Base-by-base conservation (phyloP, 2,888 invertebrate genomes). In the Hydrotaea diabolus region DNA sequence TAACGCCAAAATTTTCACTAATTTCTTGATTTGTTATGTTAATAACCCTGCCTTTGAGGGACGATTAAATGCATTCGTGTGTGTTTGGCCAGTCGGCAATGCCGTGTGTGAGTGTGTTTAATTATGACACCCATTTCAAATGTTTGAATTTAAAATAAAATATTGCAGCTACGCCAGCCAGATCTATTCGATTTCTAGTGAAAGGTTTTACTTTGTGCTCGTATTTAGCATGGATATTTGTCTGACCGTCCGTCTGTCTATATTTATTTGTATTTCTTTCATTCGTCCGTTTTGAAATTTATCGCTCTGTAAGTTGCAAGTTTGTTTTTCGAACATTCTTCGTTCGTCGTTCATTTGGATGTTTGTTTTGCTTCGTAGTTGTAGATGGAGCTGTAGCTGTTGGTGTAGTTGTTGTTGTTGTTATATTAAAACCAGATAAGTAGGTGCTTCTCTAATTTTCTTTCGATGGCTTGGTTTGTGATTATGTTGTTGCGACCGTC, bases 271-370 rank as follows among this genome's bases (percentile, higher is more conserved):
- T 74, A 46, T 43, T 73, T 31, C 26, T 57, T 74, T 53, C 39
- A 66, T 80, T 31, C 23, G 26, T 59, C 57, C 73, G 23, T 66
- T 75, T 43, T 26, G 39, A 69, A 77, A 75, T 83, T 79, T 83
- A 83, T 80, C 72, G 79, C 77, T 83, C 59, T 74, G 77, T 77
- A 83, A 80, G 69, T 77, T 83, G 71, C 62, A 57, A 43, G 62
- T 62, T 79, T 80, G 89, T 88, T 88, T 90, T 87, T 15, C 86
- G 85, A 83, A 85, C n/a, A 15, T 62, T 13, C 23, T 87, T 15
- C 86, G 85, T 82, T 85, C n/a, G 31, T 62, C 23, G 15, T 39
- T 55, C 55, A 17, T 59, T 2, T 31, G 66, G 55, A 64, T 76
- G 17, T 17, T 8, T 21, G 11, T 66, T 64, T 57, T 55, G 23